Conservation (phyloP, 2,113 vertebrate species). For the Calonectris borealis region DNA sequence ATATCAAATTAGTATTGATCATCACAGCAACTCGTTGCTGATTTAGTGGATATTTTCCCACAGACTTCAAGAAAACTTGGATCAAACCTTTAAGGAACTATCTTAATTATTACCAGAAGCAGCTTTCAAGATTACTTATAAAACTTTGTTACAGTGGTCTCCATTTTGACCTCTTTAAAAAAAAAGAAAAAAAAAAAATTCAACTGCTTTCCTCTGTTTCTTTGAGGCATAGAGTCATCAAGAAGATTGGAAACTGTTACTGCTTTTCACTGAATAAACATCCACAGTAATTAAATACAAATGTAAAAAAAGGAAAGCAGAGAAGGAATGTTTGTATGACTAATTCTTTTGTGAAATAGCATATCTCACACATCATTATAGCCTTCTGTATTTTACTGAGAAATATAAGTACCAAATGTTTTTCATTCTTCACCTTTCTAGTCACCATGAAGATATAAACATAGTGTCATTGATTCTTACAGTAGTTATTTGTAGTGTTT, state of each 20-base stretch:
- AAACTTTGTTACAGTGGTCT: neutral
- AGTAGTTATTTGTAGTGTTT: neutral
- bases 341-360: neutral
- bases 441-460: neutral
- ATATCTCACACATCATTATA: neutral
- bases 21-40: neutral
- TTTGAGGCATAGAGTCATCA: neutral
- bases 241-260: neutral
- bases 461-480: neutral
- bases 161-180: neutral
- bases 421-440: neutral
- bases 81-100: neutral
- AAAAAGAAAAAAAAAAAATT: neutral
- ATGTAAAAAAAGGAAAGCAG: neutral
- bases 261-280: conserved; percentile 28
- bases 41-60: neutral
- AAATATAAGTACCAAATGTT: neutral
- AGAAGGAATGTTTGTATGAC: neutral
- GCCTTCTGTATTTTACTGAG: neutral
- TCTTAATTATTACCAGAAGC: neutral
- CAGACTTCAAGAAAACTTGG: neutral
- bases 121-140: neutral
- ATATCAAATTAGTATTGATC: neutral
- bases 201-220: neutral
- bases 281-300: neutral